Percentiles rank a stretch among this genome's conserved stretches.
These are phyloP conservation scores for Portunus trituberculatus DNA, from an alignment of 1,140 invertebrate genomes.

Conservation along the genomic window DNA sequence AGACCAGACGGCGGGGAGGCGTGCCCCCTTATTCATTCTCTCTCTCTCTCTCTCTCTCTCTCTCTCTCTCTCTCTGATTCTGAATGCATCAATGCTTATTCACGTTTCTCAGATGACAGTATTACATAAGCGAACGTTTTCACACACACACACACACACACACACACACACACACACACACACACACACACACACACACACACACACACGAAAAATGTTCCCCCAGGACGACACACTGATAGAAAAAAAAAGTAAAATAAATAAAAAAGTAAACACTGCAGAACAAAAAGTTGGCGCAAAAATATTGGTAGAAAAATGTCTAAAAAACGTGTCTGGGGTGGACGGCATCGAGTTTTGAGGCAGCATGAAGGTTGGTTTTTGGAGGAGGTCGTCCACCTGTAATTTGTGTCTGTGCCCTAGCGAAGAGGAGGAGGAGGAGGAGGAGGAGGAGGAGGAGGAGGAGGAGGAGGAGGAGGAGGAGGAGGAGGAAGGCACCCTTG, in stretches of 20 bases:
- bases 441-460: constrained; percentile 22
- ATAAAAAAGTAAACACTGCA: too few species aligned
- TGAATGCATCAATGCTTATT: too few species aligned
- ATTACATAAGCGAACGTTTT: too few species aligned
- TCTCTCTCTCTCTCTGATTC: too few species aligned
- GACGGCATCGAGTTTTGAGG: neutral
- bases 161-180: too few species aligned
- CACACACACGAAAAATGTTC: too few species aligned
- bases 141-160: too few species aligned
- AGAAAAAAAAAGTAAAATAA: too few species aligned
- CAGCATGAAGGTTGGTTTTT: neutral
- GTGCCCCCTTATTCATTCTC: neutral
- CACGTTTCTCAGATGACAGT: too few species aligned
- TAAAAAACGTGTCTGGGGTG: neutral
- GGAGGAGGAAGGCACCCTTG: neutral
- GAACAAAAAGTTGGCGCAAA: neutral
- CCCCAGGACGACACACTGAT: too few species aligned
- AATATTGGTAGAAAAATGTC: neutral
- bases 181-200: too few species aligned
- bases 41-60: too few species aligned
- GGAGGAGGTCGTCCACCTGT: neutral
- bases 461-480: constrained; percentile 20
- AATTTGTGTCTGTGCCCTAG: constrained; percentile 21
- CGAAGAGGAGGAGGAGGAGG: neutral
- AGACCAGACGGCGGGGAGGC: neutral